Conservation (phyloP, 2,888 invertebrate genomes). For the Cerastis rubricosa region DNA sequence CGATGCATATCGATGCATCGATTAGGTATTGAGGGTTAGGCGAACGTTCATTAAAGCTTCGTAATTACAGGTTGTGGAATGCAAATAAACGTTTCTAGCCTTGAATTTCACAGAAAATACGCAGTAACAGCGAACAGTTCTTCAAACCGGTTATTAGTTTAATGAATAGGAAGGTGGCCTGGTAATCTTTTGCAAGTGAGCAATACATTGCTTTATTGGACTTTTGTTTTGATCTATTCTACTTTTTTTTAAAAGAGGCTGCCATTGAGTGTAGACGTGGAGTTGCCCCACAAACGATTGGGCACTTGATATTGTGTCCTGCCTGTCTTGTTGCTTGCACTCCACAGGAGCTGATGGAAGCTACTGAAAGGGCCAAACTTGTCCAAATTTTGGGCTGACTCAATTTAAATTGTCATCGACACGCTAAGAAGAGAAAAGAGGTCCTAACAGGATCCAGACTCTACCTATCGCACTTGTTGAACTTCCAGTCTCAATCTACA, state of each 20-base stretch:
- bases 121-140: conserved; percentile 10
- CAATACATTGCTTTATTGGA: neutral
- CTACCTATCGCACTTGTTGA: neutral
- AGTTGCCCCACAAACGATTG: too few relatives aligned
- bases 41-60: conserved; percentile 28
- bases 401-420: too few relatives aligned
- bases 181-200: neutral
- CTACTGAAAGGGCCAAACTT: too few relatives aligned
- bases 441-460: neutral
- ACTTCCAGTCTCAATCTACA: neutral
- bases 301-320: too few relatives aligned
- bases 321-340: too few relatives aligned
- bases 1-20: conserved; percentile 53
- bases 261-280: too few relatives aligned
- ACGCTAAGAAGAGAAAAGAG: neutral
- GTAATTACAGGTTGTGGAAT: conserved; percentile 29
- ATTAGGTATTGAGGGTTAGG: conserved; percentile 46
- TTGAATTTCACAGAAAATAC: conserved; percentile 33
- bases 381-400: too few relatives aligned
- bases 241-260: neutral
- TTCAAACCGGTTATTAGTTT: conserved; percentile 3
- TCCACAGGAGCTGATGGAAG: too few relatives aligned
- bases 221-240: neutral
- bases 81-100: conserved; percentile 28
- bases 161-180: conserved; percentile 6